Evolutionary conservation across 1,140 invertebrate genomes (phyloP), one percentile per base, ranked within the genome.

Genomic region (Matsumurasca onukii): DNA sequence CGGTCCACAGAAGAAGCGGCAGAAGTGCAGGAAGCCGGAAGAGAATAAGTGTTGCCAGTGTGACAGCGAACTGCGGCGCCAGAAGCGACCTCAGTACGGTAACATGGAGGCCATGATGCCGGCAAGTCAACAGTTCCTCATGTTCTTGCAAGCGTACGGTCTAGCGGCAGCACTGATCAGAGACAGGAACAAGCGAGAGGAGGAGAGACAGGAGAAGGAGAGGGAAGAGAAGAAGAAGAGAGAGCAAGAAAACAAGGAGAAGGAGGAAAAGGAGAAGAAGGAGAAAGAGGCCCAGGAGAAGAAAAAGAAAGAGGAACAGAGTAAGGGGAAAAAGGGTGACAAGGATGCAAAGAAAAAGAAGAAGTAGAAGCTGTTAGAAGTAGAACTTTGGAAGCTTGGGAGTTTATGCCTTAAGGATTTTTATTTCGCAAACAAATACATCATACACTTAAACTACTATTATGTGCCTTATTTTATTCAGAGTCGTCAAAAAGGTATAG

Each of bases 121-220:
- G 30, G 55, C 55, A 2, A 27, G 22, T 27, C 55, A 59, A 24
- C 55, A 59, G 25, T 59, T 59, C 55, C 55, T 59, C 22, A 59
- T 59, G 55, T 59, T 59, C 55, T n/a, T 59, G 55, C 55, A 59
- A n/a, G 55, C 55, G 24, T 59, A 59, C 25, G 55, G 55, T 2
- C 25, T 59, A 27, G 55, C 55, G 2, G 55, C 55, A 27, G 55
- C 55, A 13, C 55, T 59, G 2, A 59, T 59, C 22, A 22, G 55
- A 9, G 55, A 59, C 24, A 59, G 55, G 55, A 59, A 59, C 25
- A 2, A n/a, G 22, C 22, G 55, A 24, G 55, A 59, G 25, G 55
- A 59, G 2, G 55, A 59, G 24, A 25, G 55, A 29, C 22, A 25
- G 55, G 15, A 59, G 55, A 59, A 59, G 25, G 55, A 59, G 55